phyloP scores from a whole-genome alignment of 2,888 invertebrate genomes.

The Ernsta delagoae region DNA sequence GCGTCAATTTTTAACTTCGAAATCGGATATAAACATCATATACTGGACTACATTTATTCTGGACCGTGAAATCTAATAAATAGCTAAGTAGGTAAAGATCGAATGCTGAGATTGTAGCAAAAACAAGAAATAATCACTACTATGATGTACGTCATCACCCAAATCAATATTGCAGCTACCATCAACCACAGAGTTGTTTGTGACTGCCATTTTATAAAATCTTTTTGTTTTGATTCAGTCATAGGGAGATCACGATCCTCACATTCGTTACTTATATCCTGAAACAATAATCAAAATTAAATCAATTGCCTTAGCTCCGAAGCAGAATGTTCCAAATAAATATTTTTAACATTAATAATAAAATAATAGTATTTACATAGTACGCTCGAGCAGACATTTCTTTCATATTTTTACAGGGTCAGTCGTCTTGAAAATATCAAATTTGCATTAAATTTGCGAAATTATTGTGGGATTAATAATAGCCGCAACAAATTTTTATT shows the following conservation, averaged over 20 bases:
- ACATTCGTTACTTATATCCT: conserved; percentile 37
- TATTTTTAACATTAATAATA: too few species aligned
- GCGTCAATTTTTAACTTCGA: too few species aligned
- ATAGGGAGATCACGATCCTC: background rate
- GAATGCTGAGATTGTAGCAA: background rate
- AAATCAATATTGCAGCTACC: conserved; percentile 53
- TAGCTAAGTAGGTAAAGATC: background rate
- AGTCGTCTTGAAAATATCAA: conserved; percentile 34
- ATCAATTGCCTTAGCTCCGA: background rate
- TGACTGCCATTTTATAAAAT: conserved; percentile 44
- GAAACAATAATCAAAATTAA: conserved; percentile 38
- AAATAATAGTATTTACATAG: conserved; percentile 38
- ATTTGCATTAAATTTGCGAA: too few species aligned
- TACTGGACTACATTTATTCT: background rate
- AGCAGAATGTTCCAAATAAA: background rate
- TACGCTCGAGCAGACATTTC: conserved; percentile 39
- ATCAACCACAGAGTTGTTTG: conserved; percentile 55
- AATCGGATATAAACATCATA: too few species aligned
- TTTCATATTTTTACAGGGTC: conserved; percentile 37
- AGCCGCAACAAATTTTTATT: too few species aligned
- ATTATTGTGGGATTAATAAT: too few species aligned
- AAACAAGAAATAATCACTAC: conserved; percentile 9
- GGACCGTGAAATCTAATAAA: background rate
- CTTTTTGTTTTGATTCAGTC: background rate
- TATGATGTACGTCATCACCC: conserved; percentile 49